phyloP scores from a whole-genome alignment of 2,797 vertebrate species.

The Phyllotis vaccarum region DNA sequence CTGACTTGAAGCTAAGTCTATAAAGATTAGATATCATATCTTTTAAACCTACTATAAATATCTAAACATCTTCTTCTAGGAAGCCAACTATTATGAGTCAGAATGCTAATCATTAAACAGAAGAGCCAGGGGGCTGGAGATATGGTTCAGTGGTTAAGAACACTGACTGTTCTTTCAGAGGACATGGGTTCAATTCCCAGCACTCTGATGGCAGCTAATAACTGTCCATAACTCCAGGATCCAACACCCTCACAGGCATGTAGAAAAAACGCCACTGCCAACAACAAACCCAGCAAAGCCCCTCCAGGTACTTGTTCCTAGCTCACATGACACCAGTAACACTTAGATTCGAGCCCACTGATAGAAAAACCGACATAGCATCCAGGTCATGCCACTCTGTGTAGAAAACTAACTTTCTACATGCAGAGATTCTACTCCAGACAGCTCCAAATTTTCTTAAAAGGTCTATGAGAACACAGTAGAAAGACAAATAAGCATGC shows the following conservation, averaged over 20 bases:
- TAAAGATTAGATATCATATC: background rate
- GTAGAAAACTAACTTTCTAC: background rate
- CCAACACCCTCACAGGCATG: no score
- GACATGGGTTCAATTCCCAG: no score
- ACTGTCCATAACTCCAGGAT: no score
- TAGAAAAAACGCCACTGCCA: no score
- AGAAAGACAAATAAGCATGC: background rate
- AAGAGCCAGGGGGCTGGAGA: no score
- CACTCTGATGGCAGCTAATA: no score
- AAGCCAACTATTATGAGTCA: background rate
- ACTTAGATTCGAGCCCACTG: background rate
- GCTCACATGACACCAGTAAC: background rate
- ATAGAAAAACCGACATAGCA: background rate
- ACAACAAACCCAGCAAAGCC: background rate
- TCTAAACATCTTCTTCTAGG: background rate
- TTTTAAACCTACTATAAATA: slow-evolving; percentile 1
- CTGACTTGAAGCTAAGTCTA: slow-evolving; percentile 26
- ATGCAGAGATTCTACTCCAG: background rate
- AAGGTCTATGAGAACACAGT: background rate
- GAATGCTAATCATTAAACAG: background rate
- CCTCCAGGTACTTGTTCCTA: background rate
- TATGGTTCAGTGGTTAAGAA: no score
- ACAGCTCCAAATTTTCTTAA: background rate
- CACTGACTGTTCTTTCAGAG: no score
- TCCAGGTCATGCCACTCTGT: background rate